These are phyloP conservation scores for Sylvicapra grimmia DNA, from an alignment of 2,113 vertebrate species.

Conservation along the genomic window DNA sequence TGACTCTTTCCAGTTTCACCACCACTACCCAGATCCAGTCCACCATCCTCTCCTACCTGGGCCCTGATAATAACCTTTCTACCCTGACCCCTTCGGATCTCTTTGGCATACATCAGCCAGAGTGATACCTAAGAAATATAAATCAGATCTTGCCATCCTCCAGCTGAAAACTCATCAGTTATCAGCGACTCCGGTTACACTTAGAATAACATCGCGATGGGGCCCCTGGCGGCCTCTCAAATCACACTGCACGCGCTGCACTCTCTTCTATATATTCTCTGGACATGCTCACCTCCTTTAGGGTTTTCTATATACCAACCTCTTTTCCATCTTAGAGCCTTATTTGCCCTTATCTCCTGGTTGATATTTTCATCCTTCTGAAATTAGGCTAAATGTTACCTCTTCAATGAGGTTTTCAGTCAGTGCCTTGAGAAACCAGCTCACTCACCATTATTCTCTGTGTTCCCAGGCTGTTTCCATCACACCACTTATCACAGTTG, in stretches of 20 bases:
- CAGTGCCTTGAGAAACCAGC: background rate
- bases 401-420: background rate
- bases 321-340: background rate
- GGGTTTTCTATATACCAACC: background rate
- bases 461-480: background rate
- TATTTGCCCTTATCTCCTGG: background rate
- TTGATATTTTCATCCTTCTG: background rate
- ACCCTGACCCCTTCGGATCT: background rate
- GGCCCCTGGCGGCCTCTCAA: background rate
- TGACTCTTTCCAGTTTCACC: background rate
- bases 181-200: background rate
- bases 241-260: background rate
- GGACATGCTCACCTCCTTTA: background rate
- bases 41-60: background rate
- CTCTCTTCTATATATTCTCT: background rate
- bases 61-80: background rate
- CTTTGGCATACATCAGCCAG: background rate
- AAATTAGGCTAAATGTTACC: background rate
- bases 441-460: background rate
- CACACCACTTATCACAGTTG: background rate
- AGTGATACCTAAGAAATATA: background rate
- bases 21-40: background rate
- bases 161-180: background rate
- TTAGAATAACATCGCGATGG: background rate
- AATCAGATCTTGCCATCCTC: background rate